Percentiles rank a stretch among this genome's conserved stretches.
phyloP scores from a whole-genome alignment of 2,888 invertebrate species.

The Pammene fasciana region DNA sequence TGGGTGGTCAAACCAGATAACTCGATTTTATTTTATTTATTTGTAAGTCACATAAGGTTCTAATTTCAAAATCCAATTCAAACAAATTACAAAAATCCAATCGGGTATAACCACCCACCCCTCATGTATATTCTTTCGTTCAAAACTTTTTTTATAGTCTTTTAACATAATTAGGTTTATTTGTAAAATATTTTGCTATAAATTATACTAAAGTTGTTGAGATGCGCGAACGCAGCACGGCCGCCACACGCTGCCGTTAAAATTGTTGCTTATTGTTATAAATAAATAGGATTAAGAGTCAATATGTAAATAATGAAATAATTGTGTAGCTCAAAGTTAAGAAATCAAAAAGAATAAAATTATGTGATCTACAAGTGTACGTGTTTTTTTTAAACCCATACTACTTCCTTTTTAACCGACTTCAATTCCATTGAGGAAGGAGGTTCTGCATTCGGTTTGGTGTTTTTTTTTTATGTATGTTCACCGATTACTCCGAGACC shows the following conservation, averaged over 20 bases:
- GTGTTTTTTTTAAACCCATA: constrained; percentile 27
- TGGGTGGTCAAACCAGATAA: no score
- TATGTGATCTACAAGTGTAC: constrained; percentile 62
- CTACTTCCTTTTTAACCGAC: background rate
- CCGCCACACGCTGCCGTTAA: constrained; percentile 44
- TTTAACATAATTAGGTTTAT: constrained; percentile 1
- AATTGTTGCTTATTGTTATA: constrained; percentile 80
- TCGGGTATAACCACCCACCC: no score
- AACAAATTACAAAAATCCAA: no score
- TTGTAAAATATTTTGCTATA: constrained; percentile 12
- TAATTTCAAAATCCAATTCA: no score
- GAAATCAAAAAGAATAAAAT: constrained; percentile 63
- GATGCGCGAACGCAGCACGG: constrained; percentile 57
- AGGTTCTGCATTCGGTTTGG: no score
- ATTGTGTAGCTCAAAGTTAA: constrained; percentile 75
- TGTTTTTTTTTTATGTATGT: no score
- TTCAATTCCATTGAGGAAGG: no score
- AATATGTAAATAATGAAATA: constrained; percentile 75
- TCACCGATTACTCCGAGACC: no score
- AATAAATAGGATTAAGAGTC: constrained; percentile 66
- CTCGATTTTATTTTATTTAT: no score
- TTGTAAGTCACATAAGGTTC: no score
- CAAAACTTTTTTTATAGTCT: background rate
- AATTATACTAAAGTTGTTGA: constrained; percentile 43
- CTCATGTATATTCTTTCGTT: background rate